These are phyloP conservation scores for Peribatodes rhomboidaria DNA, from an alignment of 2,888 invertebrate species.

Conservation along the genomic window DNA sequence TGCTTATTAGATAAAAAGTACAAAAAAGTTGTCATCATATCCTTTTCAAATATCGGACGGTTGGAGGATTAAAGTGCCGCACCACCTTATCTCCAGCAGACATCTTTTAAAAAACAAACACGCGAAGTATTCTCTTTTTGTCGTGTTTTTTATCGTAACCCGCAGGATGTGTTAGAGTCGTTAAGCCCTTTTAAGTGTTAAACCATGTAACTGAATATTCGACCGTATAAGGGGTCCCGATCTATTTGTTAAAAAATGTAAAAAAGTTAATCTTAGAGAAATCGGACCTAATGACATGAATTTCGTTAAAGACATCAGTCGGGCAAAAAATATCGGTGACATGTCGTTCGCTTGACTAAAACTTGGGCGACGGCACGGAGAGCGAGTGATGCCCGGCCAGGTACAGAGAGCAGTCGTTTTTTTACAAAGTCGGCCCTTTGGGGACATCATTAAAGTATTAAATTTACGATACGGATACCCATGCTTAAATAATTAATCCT, in stretches of 20 bases:
- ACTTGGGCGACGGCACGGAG: constrained; percentile 61
- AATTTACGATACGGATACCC: constrained; percentile 76
- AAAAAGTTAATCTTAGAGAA: constrained; percentile 85
- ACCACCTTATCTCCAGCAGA: constrained; percentile 83
- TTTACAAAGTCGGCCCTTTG: constrained; percentile 69
- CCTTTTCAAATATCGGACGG: constrained; percentile 86
- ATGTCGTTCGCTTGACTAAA: constrained; percentile 73
- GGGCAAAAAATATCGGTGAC: constrained; percentile 83
- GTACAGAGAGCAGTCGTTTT: constrained; percentile 68
- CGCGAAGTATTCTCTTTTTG: constrained; percentile 83
- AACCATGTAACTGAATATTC: constrained; percentile 87
- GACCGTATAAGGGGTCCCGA: constrained; percentile 82
- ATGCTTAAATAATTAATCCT: constrained; percentile 49
- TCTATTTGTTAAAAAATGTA: constrained; percentile 86
- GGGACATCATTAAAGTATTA: constrained; percentile 82
- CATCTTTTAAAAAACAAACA: constrained; percentile 87
- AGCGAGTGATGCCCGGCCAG: constrained; percentile 67
- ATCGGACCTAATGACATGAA: constrained; percentile 85
- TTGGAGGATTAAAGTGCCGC: constrained; percentile 85
- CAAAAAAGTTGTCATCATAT: constrained; percentile 85
- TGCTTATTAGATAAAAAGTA: constrained; percentile 81
- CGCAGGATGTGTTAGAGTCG: constrained; percentile 87
- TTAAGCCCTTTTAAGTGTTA: constrained; percentile 87
- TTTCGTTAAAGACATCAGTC: constrained; percentile 84
- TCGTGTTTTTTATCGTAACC: constrained; percentile 85